These are phyloP conservation scores for Hippasteria phrygiana DNA, from an alignment of 53 echinoderm and acorn worm genomes.

Conservation along the genomic window DNA sequence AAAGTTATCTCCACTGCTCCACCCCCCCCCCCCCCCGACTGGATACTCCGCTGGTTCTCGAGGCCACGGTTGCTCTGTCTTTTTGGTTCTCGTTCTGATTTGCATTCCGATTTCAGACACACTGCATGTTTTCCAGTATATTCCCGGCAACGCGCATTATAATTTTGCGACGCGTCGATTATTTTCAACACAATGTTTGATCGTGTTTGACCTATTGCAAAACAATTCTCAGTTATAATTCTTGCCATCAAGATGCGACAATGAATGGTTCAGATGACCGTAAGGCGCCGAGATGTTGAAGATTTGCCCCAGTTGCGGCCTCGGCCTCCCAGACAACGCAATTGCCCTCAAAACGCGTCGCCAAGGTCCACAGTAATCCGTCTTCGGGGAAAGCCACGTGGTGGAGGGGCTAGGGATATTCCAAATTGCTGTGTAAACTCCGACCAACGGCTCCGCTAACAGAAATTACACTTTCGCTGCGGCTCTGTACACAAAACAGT, in stretches of 20 bases:
- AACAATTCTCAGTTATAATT: neutral
- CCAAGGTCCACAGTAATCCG: neutral
- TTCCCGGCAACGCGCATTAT: too few relatives aligned
- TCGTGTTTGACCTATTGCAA: neutral
- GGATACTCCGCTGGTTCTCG: too few relatives aligned
- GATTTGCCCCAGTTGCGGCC: neutral
- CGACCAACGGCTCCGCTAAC: neutral
- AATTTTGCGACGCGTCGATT: too few relatives aligned
- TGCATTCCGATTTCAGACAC: too few relatives aligned
- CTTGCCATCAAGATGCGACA: neutral
- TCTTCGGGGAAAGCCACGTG: neutral
- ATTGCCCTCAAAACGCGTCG: slow-evolving; percentile 26
- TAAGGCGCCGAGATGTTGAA: neutral
- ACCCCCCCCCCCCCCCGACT: too few relatives aligned
- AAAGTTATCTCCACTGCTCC: too few relatives aligned
- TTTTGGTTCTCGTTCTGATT: too few relatives aligned
- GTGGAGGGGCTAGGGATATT: neutral
- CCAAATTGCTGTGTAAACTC: slow-evolving; percentile 22
- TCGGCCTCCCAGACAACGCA: slow-evolving; percentile 8
- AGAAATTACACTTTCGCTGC: slow-evolving; percentile 32
- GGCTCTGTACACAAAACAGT: slow-evolving; percentile 28
- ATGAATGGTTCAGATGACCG: neutral
- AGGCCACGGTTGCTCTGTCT: too few relatives aligned
- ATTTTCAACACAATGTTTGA: neutral
- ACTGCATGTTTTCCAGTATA: too few relatives aligned